Evolutionary conservation across 2,797 vertebrate species (phyloP).

Genomic region (Mormyrus proboscirostris): DNA sequence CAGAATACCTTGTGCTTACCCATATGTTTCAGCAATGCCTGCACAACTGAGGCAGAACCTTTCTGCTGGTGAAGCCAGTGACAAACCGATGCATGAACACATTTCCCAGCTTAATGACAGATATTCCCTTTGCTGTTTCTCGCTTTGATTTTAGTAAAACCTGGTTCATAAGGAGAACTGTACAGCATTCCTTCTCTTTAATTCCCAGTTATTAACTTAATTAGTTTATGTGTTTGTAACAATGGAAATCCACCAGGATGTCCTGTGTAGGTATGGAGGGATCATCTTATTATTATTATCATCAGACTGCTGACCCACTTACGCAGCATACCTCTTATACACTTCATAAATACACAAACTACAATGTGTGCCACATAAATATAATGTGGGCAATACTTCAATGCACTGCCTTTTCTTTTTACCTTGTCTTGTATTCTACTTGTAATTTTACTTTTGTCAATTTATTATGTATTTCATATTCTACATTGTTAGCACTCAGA

Average conservation of each 20-base stretch:
- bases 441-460: no score
- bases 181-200: constrained; percentile 51
- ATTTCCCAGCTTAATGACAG: constrained; percentile 41
- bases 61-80: constrained; percentile 24
- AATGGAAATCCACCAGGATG: not conserved
- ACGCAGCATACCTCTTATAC: no score
- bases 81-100: constrained; percentile 36
- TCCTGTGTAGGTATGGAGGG: not conserved
- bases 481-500: no score
- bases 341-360: no score
- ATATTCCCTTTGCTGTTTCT: constrained; percentile 42
- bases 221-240: constrained; percentile 35
- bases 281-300: not conserved
- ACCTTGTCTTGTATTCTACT: no score
- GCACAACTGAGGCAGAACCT: not conserved
- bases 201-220: constrained; percentile 56
- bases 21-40: not conserved
- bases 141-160: constrained; percentile 22
- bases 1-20: not conserved
- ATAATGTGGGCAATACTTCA: no score
- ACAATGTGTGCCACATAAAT: no score
- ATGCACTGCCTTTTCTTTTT: no score
- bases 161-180: constrained; percentile 43
- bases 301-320: not conserved
- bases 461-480: no score